A percentile compares a stretch with the other conserved stretches of the same genome.
These are phyloP conservation scores for Heliconius charithonia DNA, from an alignment of 2,888 invertebrate species.

Conservation along the genomic window DNA sequence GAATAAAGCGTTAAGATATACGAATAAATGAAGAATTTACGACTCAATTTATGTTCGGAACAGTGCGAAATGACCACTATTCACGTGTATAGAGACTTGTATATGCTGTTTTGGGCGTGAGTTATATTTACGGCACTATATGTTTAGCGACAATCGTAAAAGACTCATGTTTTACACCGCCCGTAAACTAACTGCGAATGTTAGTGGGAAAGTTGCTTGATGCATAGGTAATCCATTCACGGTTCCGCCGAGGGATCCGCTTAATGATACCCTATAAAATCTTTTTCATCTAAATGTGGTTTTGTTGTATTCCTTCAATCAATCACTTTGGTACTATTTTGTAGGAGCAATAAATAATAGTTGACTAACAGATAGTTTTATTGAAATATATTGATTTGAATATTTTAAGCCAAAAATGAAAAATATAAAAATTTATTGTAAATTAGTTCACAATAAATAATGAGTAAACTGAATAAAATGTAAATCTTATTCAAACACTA, in stretches of 20 bases:
- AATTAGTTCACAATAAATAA: not conserved
- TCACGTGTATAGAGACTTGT: conserved; percentile 51
- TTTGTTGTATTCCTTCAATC: conserved; percentile 30
- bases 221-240: conserved; percentile 64
- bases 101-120: conserved; percentile 63
- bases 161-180: conserved; percentile 74
- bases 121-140: conserved; percentile 69
- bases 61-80: conserved; percentile 66
- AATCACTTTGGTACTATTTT: not conserved
- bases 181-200: conserved; percentile 67
- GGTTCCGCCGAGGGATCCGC: conserved; percentile 54
- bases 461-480: not conserved
- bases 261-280: conserved; percentile 59
- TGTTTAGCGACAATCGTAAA: conserved; percentile 79
- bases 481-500: not conserved
- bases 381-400: not conserved
- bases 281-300: conserved; percentile 53
- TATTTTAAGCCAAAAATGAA: not conserved
- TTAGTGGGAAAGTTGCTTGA: conserved; percentile 60
- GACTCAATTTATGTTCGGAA: conserved; percentile 74
- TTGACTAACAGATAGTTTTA: not conserved
- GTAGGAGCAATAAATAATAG: not conserved
- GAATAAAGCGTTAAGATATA: conserved; percentile 12
- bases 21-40: conserved; percentile 55
- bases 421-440: not conserved